phyloP scores from a whole-genome alignment of 2,113 vertebrate genomes.

The Gambusia holbrooki region DNA sequence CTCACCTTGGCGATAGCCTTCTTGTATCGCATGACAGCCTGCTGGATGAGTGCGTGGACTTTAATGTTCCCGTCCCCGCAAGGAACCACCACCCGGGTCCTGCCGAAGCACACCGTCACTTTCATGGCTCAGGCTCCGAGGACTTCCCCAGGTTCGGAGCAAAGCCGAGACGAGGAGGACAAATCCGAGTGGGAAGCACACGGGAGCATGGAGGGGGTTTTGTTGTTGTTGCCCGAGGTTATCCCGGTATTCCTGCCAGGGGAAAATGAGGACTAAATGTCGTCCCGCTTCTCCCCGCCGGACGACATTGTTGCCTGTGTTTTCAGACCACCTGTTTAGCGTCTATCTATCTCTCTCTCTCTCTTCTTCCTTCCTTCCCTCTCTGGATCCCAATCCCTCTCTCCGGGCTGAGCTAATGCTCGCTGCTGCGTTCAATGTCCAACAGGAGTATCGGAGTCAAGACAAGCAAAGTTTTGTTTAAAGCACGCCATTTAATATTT shows the following conservation, averaged over 20 bases:
- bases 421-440: slow-evolving; percentile 53
- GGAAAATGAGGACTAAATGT: slow-evolving; percentile 6
- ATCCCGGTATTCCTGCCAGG: slow-evolving; percentile 30
- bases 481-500: too few relatives aligned
- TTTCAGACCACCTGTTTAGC: slow-evolving; percentile 77
- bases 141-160: slow-evolving; percentile 69
- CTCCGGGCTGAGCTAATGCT: slow-evolving; percentile 47
- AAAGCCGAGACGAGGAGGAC: slow-evolving; percentile 38
- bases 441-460: not conserved
- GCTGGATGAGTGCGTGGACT: slow-evolving; percentile 89
- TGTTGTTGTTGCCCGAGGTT: slow-evolving; percentile 1
- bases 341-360: slow-evolving; percentile 15
- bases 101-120: slow-evolving; percentile 92
- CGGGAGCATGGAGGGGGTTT: slow-evolving; percentile 49
- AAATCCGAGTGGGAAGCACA: slow-evolving; percentile 19
- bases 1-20: slow-evolving; percentile 97
- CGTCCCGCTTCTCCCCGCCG: slow-evolving; percentile 40
- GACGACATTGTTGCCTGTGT: slow-evolving; percentile 70
- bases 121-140: slow-evolving; percentile 74
- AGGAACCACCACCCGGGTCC: slow-evolving; percentile 95
- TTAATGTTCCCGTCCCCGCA: slow-evolving; percentile 92
- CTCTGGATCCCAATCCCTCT: slow-evolving; percentile 25
- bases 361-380: slow-evolving; percentile 11
- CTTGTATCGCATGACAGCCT: slow-evolving; percentile 92
- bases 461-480: not conserved